A percentile compares a stretch with the other conserved stretches of the same genome.
Evolutionary conservation across 2,797 vertebrate species (phyloP).

Genomic region (Sebastes cheni): DNA sequence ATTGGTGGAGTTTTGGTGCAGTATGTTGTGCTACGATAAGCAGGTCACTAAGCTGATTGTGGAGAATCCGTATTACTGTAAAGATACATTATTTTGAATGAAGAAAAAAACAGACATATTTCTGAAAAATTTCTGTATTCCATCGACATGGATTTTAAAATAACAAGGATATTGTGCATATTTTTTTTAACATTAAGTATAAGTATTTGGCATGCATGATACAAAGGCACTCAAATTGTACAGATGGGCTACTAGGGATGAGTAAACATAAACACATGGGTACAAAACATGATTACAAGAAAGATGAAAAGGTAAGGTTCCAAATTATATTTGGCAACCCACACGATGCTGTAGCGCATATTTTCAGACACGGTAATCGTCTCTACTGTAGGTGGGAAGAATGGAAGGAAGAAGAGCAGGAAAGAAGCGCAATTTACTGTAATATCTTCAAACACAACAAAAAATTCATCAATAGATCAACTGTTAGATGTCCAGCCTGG

Average conservation of each 20-base stretch:
- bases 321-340: slow-evolving; percentile 18
- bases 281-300: slow-evolving; percentile 50
- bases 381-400: slow-evolving; percentile 27
- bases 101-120: slow-evolving; percentile 16
- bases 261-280: slow-evolving; percentile 40
- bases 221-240: slow-evolving; percentile 76
- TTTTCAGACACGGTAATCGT: slow-evolving; percentile 29
- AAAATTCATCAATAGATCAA: neutral
- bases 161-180: slow-evolving; percentile 59
- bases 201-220: slow-evolving; percentile 75
- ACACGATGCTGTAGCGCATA: slow-evolving; percentile 14
- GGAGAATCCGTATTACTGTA: neutral
- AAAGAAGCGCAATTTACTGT: slow-evolving; percentile 31
- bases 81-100: neutral
- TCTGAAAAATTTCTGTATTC: slow-evolving; percentile 67
- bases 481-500: slow-evolving; percentile 49
- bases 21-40: neutral
- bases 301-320: slow-evolving; percentile 36
- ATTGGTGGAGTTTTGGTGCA: neutral
- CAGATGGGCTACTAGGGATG: slow-evolving; percentile 52
- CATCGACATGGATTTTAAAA: slow-evolving; percentile 59
- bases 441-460: slow-evolving; percentile 20
- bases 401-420: slow-evolving; percentile 27
- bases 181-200: slow-evolving; percentile 49
- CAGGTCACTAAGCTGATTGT: neutral